Percentiles rank a stretch among this genome's conserved stretches.
These are phyloP conservation scores for Tuta absoluta DNA, from an alignment of 2,888 invertebrate genomes.

Conservation along the genomic window DNA sequence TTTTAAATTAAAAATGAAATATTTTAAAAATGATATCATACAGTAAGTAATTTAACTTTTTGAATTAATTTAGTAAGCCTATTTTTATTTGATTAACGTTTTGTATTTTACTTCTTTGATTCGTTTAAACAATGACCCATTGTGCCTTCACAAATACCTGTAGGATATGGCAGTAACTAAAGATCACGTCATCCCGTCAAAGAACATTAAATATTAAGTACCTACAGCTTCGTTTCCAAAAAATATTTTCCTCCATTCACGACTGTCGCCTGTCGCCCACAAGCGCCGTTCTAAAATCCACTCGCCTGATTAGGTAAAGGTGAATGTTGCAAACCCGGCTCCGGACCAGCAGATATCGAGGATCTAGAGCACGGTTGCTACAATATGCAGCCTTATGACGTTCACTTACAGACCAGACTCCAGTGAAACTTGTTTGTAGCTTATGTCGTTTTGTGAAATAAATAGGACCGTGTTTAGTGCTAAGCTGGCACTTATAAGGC, in stretches of 20 bases:
- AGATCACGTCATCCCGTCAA: constrained; percentile 14
- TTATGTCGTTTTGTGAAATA: constrained; percentile 39
- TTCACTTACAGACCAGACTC: background rate
- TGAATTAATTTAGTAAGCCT: too few species aligned
- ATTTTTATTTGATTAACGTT: too few species aligned
- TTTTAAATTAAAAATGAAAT: too few species aligned
- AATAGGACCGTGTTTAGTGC: constrained; percentile 49
- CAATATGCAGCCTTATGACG: background rate
- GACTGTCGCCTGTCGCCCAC: constrained; percentile 73
- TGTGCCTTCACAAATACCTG: background rate
- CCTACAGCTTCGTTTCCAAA: constrained; percentile 34
- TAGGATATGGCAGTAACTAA: background rate
- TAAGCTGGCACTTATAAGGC: constrained; percentile 72
- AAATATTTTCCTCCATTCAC: constrained; percentile 55
- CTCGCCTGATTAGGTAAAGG: constrained; percentile 79
- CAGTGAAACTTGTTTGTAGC: constrained; percentile 22
- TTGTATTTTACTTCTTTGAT: constrained; percentile 8
- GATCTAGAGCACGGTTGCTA: background rate
- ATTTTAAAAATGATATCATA: too few species aligned
- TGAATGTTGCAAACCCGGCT: constrained; percentile 74
- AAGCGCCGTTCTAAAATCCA: constrained; percentile 75
- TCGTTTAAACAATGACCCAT: background rate
- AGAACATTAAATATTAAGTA: constrained; percentile 21
- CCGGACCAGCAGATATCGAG: constrained; percentile 40
- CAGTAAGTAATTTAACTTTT: too few species aligned